These are phyloP conservation scores for Galeopsomyia nigrocyanea DNA, from an alignment of 2,888 invertebrate species.

Conservation along the genomic window DNA sequence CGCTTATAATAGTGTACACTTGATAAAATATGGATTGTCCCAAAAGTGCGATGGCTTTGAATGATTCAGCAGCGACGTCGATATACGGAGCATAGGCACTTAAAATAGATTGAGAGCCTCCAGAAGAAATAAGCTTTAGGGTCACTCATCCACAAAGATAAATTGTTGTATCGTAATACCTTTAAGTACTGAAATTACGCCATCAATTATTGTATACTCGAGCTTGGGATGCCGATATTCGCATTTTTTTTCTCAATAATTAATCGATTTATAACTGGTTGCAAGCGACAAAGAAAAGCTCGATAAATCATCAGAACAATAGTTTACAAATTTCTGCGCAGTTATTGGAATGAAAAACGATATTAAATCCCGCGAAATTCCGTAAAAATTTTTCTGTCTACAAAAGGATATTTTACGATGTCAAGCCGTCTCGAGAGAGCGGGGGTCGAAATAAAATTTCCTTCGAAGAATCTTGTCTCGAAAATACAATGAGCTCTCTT, in stretches of 20 bases:
- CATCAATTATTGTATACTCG: constrained; percentile 9
- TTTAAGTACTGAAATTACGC: background rate
- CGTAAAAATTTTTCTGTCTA: background rate
- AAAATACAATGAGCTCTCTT: too few relatives aligned
- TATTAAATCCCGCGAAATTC: constrained; percentile 5
- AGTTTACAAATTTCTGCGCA: background rate
- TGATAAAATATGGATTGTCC: constrained; percentile 12
- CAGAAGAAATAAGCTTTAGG: constrained; percentile 1
- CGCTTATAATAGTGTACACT: background rate
- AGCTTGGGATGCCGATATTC: background rate
- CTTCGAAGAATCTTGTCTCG: too few relatives aligned
- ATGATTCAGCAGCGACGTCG: constrained; percentile 19
- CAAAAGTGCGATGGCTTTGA: constrained; percentile 10
- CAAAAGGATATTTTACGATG: constrained; percentile 6
- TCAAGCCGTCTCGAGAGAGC: background rate
- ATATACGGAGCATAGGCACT: background rate
- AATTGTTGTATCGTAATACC: background rate
- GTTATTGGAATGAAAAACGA: constrained; percentile 7
- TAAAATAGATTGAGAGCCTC: constrained; percentile 16
- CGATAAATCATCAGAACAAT: background rate
- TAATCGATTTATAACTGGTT: too few relatives aligned
- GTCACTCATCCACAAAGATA: constrained; percentile 11
- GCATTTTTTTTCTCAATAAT: too few relatives aligned
- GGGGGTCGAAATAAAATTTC: background rate
- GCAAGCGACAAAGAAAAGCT: too few relatives aligned